Base-by-base conservation (phyloP, 2,888 invertebrate species). In the Xestoiulus laeticollis region DNA sequence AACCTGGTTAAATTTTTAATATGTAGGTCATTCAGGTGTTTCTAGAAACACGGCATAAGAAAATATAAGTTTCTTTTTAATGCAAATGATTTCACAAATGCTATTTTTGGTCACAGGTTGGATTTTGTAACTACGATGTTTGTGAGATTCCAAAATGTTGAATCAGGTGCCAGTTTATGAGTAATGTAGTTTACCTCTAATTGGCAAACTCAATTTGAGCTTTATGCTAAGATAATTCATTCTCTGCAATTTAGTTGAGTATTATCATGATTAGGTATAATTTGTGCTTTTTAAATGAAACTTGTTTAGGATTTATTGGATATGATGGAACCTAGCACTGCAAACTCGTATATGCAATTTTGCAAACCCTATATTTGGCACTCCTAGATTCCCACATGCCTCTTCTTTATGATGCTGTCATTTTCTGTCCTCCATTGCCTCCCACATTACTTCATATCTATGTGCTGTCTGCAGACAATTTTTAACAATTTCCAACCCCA, bases 1-100 rank as follows among this genome's bases (percentile, higher is more conserved):
- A 78, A 78, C 78, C 78, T 78, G 78, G 30, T 78, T 78, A 78
- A 12, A 78, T 78, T 78, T 78, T 26, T 78, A 78, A 78, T 78
- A 78, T 78, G 78, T 78, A 30, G 78, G 78, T 78, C 78, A 30
- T 30, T 78, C 78, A 78, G 16, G 78, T 78, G 78, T 78, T 78
- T 78, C 78, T 78, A 30, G 10, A 68, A 48, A 48, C 12, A 16
- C 48, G 10, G 68, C 1, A 2, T 26, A 14, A 26, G 68, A 68
- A 22, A 59, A 59, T 59, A 26, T 6, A 6, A 68, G 68, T 22
- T 10, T 53, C 8, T 78, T 78, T 78, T 26, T n/a, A 30, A 78
- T 8, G 78, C 4, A 78, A 78, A 78, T 78, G 26, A 26, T 68
- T 68, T 68, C 22, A 26, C 5, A n/a, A 26, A 14, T 32, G 30